These are phyloP conservation scores for Urophycis tenuis DNA, from an alignment of 2,797 vertebrate species.

Conservation along the genomic window DNA sequence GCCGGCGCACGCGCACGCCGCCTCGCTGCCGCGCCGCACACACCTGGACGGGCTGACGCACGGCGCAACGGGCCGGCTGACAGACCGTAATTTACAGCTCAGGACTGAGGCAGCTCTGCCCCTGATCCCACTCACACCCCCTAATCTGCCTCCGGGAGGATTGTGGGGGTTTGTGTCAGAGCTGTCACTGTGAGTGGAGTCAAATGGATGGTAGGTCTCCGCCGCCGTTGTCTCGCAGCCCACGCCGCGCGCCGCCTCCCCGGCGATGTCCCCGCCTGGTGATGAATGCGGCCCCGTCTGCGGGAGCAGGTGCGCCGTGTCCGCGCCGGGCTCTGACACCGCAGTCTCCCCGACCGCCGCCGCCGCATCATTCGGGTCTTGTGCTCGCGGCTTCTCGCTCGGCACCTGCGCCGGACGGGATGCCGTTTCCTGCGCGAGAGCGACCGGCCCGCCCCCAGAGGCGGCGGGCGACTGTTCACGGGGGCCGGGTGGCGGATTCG, in stretches of 20 bases:
- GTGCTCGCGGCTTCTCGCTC: constrained; percentile 42
- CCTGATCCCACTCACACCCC: constrained; percentile 76
- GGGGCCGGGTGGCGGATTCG: constrained; percentile 23
- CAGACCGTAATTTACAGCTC: constrained; percentile 72
- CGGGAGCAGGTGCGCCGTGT: constrained; percentile 54
- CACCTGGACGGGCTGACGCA: constrained; percentile 59
- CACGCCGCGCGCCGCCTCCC: constrained; percentile 35
- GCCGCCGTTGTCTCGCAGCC: constrained; percentile 36
- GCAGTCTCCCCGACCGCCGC: constrained; percentile 33
- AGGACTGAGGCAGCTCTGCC: constrained; percentile 66
- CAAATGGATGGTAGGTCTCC: constrained; percentile 54
- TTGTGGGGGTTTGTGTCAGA: constrained; percentile 64
- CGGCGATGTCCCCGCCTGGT: constrained; percentile 28
- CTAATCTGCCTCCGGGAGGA: constrained; percentile 69
- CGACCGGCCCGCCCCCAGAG: constrained; percentile 26
- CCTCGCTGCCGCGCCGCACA: constrained; percentile 43
- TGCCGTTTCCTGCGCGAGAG: constrained; percentile 34
- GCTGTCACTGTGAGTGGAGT: constrained; percentile 57
- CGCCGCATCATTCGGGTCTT: constrained; percentile 27
- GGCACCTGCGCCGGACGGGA: constrained; percentile 42
- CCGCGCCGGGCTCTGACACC: constrained; percentile 28
- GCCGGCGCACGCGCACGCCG: neutral
- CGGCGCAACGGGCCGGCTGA: constrained; percentile 57
- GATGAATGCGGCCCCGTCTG: constrained; percentile 48
- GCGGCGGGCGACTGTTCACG: constrained; percentile 34